Evolutionary conservation across 2,797 vertebrate genomes (phyloP), one percentile per base, ranked within the genome.

Genomic region (Xenops minutus): DNA sequence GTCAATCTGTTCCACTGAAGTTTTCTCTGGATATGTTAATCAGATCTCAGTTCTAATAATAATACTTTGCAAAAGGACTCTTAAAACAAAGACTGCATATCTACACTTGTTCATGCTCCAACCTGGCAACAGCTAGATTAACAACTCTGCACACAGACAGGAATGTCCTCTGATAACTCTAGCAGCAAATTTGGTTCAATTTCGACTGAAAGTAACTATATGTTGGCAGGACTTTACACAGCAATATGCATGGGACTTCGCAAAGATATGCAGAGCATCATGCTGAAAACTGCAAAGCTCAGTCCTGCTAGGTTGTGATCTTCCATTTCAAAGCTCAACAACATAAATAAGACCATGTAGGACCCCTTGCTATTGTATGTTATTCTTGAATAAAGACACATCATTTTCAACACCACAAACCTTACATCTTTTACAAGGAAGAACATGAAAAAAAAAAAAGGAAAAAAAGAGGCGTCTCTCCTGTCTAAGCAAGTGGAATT

Each of bases 221-320:
- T 72, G 2, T 6, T 82, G 43, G 51, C 46, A 89, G 58, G 55
- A 83, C 3, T 66, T 71, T 3, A 56, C 41, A 30, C 2, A 49
- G 27, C 13, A 30, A 27, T 3, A 4, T 2, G 7, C 13, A 4
- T 0, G 6, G 51, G 12, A 54, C 36, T 62, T 37, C 9, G 21
- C 36, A 20, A 34, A 44, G 39, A 2, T 7, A 14, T 7, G 23
- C 46, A 39, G 67, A 64, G 46, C 39, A 41, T 43, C 34, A 14
- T 6, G 4, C 9, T 14, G 16, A 34, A 58, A 71, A 73, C 13
- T 18, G 16, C 22, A 37, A 69, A 75, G n/a, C 19, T 41, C 56
- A 54, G n/a, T 56, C 52, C 26, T 91, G 56, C 20, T 74, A 19
- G 36, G 7, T 5, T 54, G 17, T 23, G 12, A 26, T 6, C 29